A percentile compares a stretch with the other conserved stretches of the same genome.
phyloP scores from a whole-genome alignment of 2,797 vertebrate species.

The Etheostoma nigrum region DNA sequence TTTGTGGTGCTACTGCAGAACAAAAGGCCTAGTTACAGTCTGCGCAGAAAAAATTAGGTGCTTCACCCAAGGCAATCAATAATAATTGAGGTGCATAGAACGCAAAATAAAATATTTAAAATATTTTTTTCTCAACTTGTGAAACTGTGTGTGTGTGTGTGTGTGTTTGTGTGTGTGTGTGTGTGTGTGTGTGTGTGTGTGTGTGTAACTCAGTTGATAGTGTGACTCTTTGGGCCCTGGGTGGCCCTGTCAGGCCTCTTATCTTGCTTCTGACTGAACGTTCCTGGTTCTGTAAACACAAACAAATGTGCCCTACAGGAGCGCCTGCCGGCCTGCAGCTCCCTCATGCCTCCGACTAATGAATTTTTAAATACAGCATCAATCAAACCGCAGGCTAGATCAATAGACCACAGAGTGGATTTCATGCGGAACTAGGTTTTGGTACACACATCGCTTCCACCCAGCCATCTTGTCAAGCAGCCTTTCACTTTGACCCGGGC shows the following conservation, averaged over 20 bases:
- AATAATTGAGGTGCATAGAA: slow-evolving; percentile 24
- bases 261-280: slow-evolving; percentile 58
- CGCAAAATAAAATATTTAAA: slow-evolving; percentile 1
- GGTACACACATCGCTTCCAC: slow-evolving; percentile 46
- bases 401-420: slow-evolving; percentile 79
- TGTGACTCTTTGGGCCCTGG: slow-evolving; percentile 51
- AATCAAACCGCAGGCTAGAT: slow-evolving; percentile 80
- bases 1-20: slow-evolving; percentile 8
- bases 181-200: background rate
- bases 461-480: slow-evolving; percentile 25
- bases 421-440: slow-evolving; percentile 56
- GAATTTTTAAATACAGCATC: slow-evolving; percentile 86
- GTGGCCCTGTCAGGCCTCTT: slow-evolving; percentile 51
- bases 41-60: background rate
- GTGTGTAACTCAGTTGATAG: slow-evolving; percentile 25
- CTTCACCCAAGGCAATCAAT: slow-evolving; percentile 30
- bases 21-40: slow-evolving; percentile 13
- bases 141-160: slow-evolving; percentile 10
- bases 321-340: slow-evolving; percentile 58
- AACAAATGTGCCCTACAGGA: slow-evolving; percentile 77
- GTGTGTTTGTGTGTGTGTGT: slow-evolving; percentile 5
- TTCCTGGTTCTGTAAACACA: slow-evolving; percentile 76
- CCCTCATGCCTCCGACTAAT: slow-evolving; percentile 77
- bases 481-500: slow-evolving; percentile 26
- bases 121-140: background rate